These are phyloP conservation scores for Cassiopea xamachana DNA, from an alignment of 30 jellyfish, hydroid and myxozoan genomes.

Conservation along the genomic window DNA sequence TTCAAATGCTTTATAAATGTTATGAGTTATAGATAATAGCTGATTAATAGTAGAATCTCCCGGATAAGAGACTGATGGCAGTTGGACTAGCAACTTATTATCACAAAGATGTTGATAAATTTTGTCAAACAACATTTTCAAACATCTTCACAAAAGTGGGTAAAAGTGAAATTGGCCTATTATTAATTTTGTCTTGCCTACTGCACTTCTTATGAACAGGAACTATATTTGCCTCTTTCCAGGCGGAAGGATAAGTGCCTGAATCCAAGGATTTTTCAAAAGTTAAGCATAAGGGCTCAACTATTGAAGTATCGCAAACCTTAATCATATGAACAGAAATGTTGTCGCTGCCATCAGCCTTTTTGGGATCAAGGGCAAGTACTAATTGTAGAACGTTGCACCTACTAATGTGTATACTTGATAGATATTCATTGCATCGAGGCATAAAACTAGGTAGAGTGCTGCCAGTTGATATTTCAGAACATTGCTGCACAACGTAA, in stretches of 20 bases:
- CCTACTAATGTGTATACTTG: conserved; percentile 15
- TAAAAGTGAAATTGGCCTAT: conserved; percentile 62
- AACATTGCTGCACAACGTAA: conserved; percentile 39
- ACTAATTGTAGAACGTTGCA: conserved; percentile 15
- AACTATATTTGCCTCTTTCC: conserved; percentile 38
- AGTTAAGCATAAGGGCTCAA: conserved; percentile 43
- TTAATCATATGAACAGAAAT: conserved; percentile 36
- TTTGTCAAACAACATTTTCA: conserved; percentile 62
- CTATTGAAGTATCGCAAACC: conserved; percentile 27
- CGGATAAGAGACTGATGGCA: conserved; percentile 57
- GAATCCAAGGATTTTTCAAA: conserved; percentile 21
- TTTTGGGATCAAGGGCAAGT: conserved; percentile 13
- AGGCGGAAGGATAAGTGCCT: conserved; percentile 34
- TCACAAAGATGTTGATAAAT: conserved; percentile 23
- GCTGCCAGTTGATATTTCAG: conserved; percentile 34
- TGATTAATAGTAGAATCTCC: conserved; percentile 57
- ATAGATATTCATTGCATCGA: conserved; percentile 4
- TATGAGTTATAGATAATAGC: conserved; percentile 44
- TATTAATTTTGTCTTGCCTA: neutral
- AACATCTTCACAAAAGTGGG: conserved; percentile 52
- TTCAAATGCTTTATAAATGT: conserved; percentile 50
- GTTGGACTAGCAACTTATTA: conserved; percentile 20
- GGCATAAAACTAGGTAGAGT: conserved; percentile 25
- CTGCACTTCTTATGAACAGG: conserved; percentile 38
- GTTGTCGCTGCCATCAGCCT: conserved; percentile 27